A percentile compares a stretch with the other conserved stretches of the same genome.
These are phyloP conservation scores for Ferrisia virgata DNA, from an alignment of 2,888 invertebrate species.

Conservation along the genomic window DNA sequence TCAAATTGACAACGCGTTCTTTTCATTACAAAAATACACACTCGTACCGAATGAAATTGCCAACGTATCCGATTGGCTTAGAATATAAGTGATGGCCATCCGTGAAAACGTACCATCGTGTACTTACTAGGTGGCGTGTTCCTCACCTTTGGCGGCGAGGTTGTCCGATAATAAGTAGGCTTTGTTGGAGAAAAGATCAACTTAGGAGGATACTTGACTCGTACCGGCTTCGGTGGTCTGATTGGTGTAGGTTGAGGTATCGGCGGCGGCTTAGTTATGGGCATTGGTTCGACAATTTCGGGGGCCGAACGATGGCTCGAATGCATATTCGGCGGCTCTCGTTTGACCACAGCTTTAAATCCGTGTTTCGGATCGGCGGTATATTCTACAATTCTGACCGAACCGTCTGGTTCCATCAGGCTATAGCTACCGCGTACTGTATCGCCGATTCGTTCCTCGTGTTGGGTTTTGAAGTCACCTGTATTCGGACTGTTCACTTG, in stretches of 20 bases:
- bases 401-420: constrained; percentile 49
- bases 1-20: too few species aligned
- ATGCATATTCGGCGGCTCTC: not conserved
- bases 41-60: not conserved
- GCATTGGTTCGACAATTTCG: not conserved
- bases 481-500: constrained; percentile 46
- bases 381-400: constrained; percentile 49
- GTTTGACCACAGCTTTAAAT: constrained; percentile 48
- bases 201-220: not conserved
- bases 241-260: not conserved
- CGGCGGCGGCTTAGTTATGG: not conserved
- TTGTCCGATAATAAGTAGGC: not conserved
- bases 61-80: not conserved
- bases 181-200: not conserved
- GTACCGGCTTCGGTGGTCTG: not conserved
- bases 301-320: not conserved
- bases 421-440: constrained; percentile 49
- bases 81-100: constrained; percentile 3
- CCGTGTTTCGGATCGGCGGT: constrained; percentile 49
- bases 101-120: not conserved
- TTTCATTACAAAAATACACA: too few species aligned
- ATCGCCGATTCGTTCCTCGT: constrained; percentile 49
- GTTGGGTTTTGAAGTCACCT: constrained; percentile 49
- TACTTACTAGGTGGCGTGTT: not conserved
- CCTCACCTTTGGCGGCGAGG: too few species aligned